Evolutionary conservation across 2,888 invertebrate genomes (phyloP).

Genomic region (Parnassius orleans): DNA sequence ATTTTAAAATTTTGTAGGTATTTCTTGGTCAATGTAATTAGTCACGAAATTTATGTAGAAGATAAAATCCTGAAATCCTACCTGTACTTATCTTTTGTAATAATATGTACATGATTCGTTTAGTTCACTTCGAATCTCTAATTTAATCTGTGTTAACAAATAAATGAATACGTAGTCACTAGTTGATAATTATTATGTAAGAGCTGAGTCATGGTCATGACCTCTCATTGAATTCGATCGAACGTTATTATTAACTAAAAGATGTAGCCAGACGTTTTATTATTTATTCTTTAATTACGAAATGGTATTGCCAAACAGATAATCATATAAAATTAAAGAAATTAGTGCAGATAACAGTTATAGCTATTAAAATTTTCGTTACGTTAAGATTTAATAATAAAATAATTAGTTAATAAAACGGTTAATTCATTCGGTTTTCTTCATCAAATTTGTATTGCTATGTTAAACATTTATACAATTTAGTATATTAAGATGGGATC

Average conservation of each 20-base stretch:
- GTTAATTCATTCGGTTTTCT: neutral
- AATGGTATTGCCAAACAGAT: too few species aligned
- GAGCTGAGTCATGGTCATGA: constrained; percentile 38
- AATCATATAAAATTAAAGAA: neutral
- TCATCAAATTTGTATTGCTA: neutral
- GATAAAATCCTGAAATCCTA: too few species aligned
- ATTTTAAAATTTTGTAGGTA: too few species aligned
- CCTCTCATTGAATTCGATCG: constrained; percentile 34
- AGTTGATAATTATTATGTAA: constrained; percentile 38
- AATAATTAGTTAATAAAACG: constrained; percentile 9
- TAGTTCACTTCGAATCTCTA: neutral
- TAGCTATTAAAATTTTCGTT: constrained; percentile 6
- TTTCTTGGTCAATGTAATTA: too few species aligned
- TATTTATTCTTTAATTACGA: too few species aligned
- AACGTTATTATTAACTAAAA: constrained; percentile 9
- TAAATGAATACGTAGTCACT: constrained; percentile 18
- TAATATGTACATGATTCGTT: too few species aligned
- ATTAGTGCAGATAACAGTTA: neutral
- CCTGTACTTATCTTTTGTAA: too few species aligned
- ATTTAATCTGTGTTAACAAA: neutral
- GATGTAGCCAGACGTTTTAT: neutral
- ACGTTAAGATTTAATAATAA: constrained; percentile 5
- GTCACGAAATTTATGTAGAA: too few species aligned
- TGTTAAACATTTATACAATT: too few species aligned
- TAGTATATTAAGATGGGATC: constrained; percentile 15